Conservation (phyloP, 2,113 vertebrate genomes). For the Thymallus thymallus region DNA sequence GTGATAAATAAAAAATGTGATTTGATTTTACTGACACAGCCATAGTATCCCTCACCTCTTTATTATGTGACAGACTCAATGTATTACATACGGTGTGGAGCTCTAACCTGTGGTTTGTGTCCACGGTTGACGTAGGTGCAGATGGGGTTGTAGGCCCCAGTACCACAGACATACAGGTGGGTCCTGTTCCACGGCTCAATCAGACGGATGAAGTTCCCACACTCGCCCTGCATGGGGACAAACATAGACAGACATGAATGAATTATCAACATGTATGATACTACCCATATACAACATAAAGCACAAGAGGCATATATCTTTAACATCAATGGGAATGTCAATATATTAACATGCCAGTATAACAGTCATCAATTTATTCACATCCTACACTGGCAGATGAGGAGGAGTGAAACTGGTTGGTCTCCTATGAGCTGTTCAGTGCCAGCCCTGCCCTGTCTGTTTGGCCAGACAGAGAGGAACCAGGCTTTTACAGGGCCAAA, state of each 20-base stretch:
- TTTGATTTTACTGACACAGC: not conserved
- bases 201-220: constrained; percentile 94
- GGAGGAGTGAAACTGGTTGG: not conserved
- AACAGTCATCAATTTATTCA: constrained; percentile 10
- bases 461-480: constrained; percentile 50
- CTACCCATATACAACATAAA: not conserved
- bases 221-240: constrained; percentile 82
- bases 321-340: constrained; percentile 15
- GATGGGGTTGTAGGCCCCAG: constrained; percentile 95
- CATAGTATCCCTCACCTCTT: not conserved
- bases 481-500: constrained; percentile 38
- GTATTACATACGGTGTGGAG: not conserved
- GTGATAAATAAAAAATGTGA: too few species aligned
- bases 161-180: constrained; percentile 93
- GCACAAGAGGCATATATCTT: not conserved
- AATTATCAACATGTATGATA: not conserved
- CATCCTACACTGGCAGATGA: constrained; percentile 23
- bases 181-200: constrained; percentile 98
- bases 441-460: constrained; percentile 16
- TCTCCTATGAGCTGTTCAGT: constrained; percentile 11
- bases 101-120: constrained; percentile 90
- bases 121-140: constrained; percentile 92
- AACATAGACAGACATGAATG: not conserved
- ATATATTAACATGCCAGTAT: constrained; percentile 25
- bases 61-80: not conserved